Percentiles rank a stretch among this genome's conserved stretches.
Conservation (phyloP, 2,797 vertebrate genomes). For the Sebastes cheni region DNA sequence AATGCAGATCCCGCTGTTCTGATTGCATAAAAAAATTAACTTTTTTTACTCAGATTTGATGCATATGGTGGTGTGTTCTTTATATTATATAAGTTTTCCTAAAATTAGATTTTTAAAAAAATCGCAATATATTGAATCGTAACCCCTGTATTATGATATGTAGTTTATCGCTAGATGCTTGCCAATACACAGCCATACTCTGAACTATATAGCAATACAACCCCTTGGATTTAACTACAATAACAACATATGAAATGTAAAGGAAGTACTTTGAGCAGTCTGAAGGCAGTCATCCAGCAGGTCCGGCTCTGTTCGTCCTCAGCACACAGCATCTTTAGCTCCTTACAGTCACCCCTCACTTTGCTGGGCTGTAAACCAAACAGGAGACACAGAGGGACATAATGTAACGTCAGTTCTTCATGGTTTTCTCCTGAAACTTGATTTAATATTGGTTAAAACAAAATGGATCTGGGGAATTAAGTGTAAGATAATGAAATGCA, state of each 20-base stretch:
- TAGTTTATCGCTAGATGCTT: not conserved
- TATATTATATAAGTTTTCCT: not conserved
- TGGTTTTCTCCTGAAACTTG: too few relatives aligned
- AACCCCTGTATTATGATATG: not conserved
- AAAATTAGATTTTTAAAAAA: not conserved
- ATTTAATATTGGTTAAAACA: too few relatives aligned
- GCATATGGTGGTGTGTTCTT: too few relatives aligned
- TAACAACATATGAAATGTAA: not conserved
- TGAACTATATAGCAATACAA: not conserved
- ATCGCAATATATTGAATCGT: not conserved
- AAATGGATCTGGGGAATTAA: too few relatives aligned
- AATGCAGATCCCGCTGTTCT: too few relatives aligned
- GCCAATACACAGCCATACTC: not conserved
- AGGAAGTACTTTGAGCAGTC: constrained; percentile 91
- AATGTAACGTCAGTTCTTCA: not conserved
- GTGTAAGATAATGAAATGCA: too few relatives aligned
- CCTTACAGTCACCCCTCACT: constrained; percentile 90
- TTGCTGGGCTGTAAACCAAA: constrained; percentile 88
- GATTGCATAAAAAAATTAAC: too few relatives aligned
- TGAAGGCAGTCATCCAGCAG: constrained; percentile 97
- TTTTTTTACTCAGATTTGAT: too few relatives aligned
- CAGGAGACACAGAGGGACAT: constrained; percentile 26
- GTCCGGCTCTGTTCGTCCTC: constrained; percentile 95
- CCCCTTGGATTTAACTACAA: not conserved
- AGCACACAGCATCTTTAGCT: constrained; percentile 93